Conservation (phyloP, 1,140 invertebrate species). For the Euura lappo region DNA sequence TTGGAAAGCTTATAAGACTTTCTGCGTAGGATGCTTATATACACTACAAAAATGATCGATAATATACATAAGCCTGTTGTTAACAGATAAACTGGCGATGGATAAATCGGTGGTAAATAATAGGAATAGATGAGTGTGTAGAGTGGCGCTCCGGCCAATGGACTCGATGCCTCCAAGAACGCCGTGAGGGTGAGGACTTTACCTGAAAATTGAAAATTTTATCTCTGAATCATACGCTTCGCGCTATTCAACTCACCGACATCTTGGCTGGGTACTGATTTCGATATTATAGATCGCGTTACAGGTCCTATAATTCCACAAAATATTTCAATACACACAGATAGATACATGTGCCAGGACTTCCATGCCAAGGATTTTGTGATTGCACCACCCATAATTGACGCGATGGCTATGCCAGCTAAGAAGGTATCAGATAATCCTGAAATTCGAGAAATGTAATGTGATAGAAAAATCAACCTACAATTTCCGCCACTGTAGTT, state of each 20-base stretch:
- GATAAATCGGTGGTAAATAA: slow-evolving; percentile 46
- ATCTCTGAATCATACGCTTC: slow-evolving; percentile 9
- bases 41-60: slow-evolving; percentile 37
- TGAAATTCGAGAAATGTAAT: slow-evolving; percentile 25
- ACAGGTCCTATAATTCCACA: slow-evolving; percentile 66
- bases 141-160: slow-evolving; percentile 64
- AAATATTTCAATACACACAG: slow-evolving; percentile 60
- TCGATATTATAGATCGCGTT: slow-evolving; percentile 69
- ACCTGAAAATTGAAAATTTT: slow-evolving; percentile 44
- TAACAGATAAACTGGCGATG: slow-evolving; percentile 48
- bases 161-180: slow-evolving; percentile 67
- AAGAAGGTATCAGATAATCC: slow-evolving; percentile 30
- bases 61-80: slow-evolving; percentile 35
- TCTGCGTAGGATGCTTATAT: slow-evolving; percentile 28
- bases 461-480: slow-evolving; percentile 18
- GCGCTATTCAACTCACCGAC: slow-evolving; percentile 60
- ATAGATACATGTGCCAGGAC: slow-evolving; percentile 72
- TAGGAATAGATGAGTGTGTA: slow-evolving; percentile 67
- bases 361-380: slow-evolving; percentile 59
- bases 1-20: not conserved
- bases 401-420: slow-evolving; percentile 31
- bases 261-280: slow-evolving; percentile 68
- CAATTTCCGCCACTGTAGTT: not conserved
- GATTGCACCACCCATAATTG: slow-evolving; percentile 27
- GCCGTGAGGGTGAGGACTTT: slow-evolving; percentile 70